Evolutionary conservation across 2,797 vertebrate species (phyloP).

Genomic region (Falco biarmicus): DNA sequence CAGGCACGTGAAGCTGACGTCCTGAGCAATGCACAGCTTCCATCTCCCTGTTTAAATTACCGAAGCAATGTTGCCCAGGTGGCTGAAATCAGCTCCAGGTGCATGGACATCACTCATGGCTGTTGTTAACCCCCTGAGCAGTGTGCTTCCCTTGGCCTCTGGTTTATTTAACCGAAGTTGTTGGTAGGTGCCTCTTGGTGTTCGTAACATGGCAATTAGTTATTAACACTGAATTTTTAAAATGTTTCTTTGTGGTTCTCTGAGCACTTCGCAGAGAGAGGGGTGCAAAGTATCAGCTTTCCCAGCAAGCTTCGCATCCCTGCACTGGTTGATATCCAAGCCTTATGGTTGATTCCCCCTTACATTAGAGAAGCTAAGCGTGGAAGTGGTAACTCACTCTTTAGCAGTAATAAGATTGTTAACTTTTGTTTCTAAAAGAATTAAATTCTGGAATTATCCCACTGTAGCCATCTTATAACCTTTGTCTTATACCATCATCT

Average conservation of each 20-base stretch:
- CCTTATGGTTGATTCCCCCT: background rate
- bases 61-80: background rate
- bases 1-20: background rate
- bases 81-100: background rate
- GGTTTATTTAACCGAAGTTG: background rate
- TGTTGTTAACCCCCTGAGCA: background rate
- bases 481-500: background rate
- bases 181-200: background rate
- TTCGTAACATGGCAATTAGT: background rate
- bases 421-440: background rate
- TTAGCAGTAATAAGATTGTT: background rate
- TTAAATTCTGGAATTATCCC: background rate
- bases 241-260: background rate
- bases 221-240: background rate
- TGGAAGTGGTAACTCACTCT: background rate
- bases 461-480: background rate
- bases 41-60: background rate
- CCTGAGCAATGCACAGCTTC: background rate
- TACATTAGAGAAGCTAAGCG: background rate
- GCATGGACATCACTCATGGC: background rate
- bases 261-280: background rate
- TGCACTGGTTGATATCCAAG: background rate
- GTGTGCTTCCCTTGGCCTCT: background rate
- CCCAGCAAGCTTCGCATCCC: background rate
- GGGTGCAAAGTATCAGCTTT: background rate